Evolutionary conservation across 2,888 invertebrate species (phyloP).

Genomic region (Alentia gelatinosa): DNA sequence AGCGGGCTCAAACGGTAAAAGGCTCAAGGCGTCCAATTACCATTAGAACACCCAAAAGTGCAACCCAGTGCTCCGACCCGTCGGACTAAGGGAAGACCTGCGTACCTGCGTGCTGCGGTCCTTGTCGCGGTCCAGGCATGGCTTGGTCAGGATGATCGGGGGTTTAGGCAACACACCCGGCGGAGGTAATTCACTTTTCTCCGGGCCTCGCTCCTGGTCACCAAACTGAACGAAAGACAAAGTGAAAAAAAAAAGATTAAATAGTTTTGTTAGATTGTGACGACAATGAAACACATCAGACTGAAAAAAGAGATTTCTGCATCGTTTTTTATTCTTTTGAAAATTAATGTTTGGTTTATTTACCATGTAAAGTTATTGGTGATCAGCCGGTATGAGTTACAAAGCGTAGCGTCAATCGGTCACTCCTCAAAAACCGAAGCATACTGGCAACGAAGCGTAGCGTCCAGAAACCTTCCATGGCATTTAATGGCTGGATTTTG

Average conservation of each 20-base stretch:
- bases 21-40: background rate
- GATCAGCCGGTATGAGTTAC: background rate
- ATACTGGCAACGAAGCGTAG: too few species aligned
- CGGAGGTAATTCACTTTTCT: background rate
- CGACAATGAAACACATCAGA: background rate
- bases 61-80: too few species aligned
- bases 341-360: background rate
- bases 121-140: background rate
- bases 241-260: background rate
- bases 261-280: background rate
- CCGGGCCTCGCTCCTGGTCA: slow-evolving; percentile 1
- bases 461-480: too few species aligned
- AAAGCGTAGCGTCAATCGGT: too few species aligned
- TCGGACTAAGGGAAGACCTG: background rate
- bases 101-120: background rate
- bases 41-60: background rate
- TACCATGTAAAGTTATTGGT: background rate
- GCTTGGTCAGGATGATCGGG: slow-evolving; percentile 29
- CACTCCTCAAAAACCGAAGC: too few species aligned
- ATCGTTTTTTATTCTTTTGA: background rate
- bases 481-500: too few species aligned
- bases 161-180: background rate
- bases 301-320: background rate
- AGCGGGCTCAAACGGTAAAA: background rate
- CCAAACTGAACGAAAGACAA: background rate